Percentiles rank a stretch among this genome's conserved stretches.
phyloP scores from a whole-genome alignment of 2,797 vertebrate genomes.

The Bovichtus diacanthus region DNA sequence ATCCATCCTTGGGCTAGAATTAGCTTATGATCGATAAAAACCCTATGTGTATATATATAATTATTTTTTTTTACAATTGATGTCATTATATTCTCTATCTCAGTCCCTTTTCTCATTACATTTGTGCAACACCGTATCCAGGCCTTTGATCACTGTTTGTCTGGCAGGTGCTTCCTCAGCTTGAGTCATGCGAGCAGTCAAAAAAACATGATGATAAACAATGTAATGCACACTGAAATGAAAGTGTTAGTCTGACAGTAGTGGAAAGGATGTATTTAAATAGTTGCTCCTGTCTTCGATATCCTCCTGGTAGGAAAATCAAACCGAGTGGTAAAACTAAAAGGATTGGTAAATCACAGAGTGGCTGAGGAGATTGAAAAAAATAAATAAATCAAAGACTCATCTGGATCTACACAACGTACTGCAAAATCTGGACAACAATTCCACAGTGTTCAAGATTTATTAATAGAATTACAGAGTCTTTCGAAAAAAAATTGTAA shows the following conservation, averaged over 20 bases:
- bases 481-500: background rate
- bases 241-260: background rate
- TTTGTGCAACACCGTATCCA: background rate
- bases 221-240: background rate
- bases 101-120: no score
- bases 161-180: background rate
- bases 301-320: background rate
- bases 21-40: background rate
- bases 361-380: background rate
- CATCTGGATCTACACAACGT: background rate
- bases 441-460: background rate
- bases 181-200: background rate
- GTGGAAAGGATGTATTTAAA: background rate
- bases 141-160: background rate
- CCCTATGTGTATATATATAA: no score
- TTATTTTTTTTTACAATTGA: no score
- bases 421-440: background rate
- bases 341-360: background rate
- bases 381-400: background rate
- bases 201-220: background rate
- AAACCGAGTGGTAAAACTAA: background rate
- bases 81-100: no score
- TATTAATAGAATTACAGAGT: background rate
- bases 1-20: background rate
- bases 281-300: background rate